Evolutionary conservation across 2,888 invertebrate species (phyloP).

Genomic region (Marasmarcha lunaedactyla): DNA sequence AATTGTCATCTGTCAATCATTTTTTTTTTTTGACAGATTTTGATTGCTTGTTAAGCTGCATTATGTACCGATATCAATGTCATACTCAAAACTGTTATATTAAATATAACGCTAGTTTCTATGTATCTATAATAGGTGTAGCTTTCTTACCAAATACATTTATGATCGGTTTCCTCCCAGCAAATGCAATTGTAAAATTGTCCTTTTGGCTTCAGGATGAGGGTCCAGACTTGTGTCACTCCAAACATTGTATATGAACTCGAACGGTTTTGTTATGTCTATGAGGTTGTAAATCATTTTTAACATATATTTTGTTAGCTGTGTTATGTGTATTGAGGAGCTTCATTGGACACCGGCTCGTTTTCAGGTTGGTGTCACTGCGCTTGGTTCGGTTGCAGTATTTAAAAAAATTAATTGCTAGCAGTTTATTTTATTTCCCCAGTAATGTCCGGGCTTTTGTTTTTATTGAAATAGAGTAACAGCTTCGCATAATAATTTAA

Average conservation of each 20-base stretch:
- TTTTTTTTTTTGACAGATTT: too few relatives aligned
- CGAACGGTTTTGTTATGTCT: conserved; percentile 55
- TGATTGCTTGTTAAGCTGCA: too few relatives aligned
- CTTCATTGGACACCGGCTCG: conserved; percentile 31
- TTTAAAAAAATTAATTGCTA: conserved; percentile 46
- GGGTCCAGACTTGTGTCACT: too few relatives aligned
- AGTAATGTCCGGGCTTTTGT: background rate
- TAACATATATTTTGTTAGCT: conserved; percentile 66
- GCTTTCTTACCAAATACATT: too few relatives aligned
- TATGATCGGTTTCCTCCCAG: conserved; percentile 2
- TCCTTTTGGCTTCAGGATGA: too few relatives aligned
- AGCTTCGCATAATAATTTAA: conserved; percentile 37
- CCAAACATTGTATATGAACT: conserved; percentile 44
- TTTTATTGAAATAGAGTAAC: background rate
- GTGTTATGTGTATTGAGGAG: conserved; percentile 55
- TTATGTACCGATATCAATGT: too few relatives aligned
- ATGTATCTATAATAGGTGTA: too few relatives aligned
- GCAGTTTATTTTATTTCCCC: conserved; percentile 29
- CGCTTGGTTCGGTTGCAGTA: conserved; percentile 32
- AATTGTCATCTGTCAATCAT: too few relatives aligned
- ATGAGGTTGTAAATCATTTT: conserved; percentile 68
- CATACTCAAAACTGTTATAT: too few relatives aligned
- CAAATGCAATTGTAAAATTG: too few relatives aligned
- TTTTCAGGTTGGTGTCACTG: conserved; percentile 27
- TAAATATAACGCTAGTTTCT: too few relatives aligned